Evolutionary conservation across 2,888 invertebrate genomes (phyloP).

Genomic region (Drosophila macrospina): DNA sequence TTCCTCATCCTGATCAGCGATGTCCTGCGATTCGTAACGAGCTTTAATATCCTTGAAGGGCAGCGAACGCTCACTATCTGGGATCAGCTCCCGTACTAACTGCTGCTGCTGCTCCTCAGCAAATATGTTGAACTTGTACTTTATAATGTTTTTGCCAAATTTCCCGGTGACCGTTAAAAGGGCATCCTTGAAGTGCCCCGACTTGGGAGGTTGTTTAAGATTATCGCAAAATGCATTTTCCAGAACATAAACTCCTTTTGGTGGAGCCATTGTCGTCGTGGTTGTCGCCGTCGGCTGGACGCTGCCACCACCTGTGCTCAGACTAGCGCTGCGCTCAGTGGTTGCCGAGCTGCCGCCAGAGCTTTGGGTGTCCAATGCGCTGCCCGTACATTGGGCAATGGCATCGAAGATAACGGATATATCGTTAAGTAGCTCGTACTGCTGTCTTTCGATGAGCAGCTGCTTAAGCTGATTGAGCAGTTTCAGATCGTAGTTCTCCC

Average conservation of each 20-base stretch:
- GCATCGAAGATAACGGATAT: constrained; percentile 85
- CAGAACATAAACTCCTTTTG: constrained; percentile 83
- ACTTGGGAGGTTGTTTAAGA: constrained; percentile 76
- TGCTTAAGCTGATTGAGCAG: constrained; percentile 83
- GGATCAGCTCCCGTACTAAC: constrained; percentile 83
- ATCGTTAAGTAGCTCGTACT: constrained; percentile 84
- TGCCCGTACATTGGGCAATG: constrained; percentile 83
- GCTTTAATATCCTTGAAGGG: constrained; percentile 84
- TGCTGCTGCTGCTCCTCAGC: constrained; percentile 84
- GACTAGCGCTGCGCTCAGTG: constrained; percentile 75
- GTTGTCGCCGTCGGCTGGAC: not conserved
- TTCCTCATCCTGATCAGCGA: constrained; percentile 70
- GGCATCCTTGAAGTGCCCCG: constrained; percentile 84
- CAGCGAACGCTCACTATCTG: constrained; percentile 81
- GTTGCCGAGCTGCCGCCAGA: constrained; percentile 84
- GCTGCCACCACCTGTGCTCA: constrained; percentile 33
- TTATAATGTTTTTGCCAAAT: constrained; percentile 85
- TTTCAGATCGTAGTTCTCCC: constrained; percentile 83
- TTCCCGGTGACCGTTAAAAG: constrained; percentile 85
- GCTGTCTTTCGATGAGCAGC: constrained; percentile 82
- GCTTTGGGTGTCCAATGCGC: constrained; percentile 80
- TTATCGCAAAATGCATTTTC: constrained; percentile 85
- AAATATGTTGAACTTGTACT: constrained; percentile 85
- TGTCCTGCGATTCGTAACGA: constrained; percentile 76
- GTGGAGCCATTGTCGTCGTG: constrained; percentile 14